phyloP scores from a whole-genome alignment of 2,113 vertebrate species.

The Sminthopsis crassicaudata region DNA sequence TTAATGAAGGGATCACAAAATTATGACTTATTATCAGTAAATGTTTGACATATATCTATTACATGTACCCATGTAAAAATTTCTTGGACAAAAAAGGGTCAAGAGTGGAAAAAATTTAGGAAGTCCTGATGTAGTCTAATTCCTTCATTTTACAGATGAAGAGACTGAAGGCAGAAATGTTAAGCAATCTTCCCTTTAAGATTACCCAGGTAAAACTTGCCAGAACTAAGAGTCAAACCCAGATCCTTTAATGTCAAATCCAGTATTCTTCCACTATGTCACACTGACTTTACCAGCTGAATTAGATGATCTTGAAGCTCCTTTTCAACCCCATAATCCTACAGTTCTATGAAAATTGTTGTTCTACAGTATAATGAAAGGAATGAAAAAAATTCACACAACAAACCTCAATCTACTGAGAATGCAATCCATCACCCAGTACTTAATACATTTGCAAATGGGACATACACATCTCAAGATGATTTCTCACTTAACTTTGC shows the following conservation, averaged over 20 bases:
- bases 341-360: constrained; percentile 27
- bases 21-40: no score
- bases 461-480: constrained; percentile 37
- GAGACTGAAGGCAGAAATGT: neutral
- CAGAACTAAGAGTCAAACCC: neutral
- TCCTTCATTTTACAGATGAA: neutral
- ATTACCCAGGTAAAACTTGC: neutral
- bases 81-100: no score
- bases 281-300: neutral
- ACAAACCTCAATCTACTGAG: constrained; percentile 34
- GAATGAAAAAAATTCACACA: constrained; percentile 45
- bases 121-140: neutral
- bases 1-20: no score
- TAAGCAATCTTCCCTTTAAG: neutral
- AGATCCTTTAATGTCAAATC: neutral
- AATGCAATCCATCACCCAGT: constrained; percentile 35
- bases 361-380: neutral
- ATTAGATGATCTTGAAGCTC: neutral
- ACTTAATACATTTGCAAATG: constrained; percentile 32
- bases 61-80: no score
- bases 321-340: neutral
- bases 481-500: constrained; percentile 36
- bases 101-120: no score
- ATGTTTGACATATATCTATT: no score
- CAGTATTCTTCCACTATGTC: neutral